phyloP scores from a whole-genome alignment of 2,888 invertebrate genomes.

The Volucella inflata region DNA sequence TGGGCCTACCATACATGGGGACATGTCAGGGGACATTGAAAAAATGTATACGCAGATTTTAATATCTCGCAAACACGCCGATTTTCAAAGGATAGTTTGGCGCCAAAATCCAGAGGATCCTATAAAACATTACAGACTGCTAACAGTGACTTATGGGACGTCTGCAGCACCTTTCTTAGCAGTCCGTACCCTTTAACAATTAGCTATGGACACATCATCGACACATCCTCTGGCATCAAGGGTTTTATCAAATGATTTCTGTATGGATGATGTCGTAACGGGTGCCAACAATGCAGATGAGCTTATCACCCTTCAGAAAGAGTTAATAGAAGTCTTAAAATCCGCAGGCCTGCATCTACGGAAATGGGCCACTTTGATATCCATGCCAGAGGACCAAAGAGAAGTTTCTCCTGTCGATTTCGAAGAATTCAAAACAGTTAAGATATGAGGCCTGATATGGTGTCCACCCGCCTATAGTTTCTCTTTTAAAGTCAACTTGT shows the following conservation, averaged over 20 bases:
- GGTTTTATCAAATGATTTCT: conserved; percentile 70
- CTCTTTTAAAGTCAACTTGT: conserved; percentile 20
- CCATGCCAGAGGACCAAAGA: conserved; percentile 16
- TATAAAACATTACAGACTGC: too few species aligned
- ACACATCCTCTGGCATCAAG: conserved; percentile 59
- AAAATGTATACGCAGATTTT: too few species aligned
- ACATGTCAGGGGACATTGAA: too few species aligned
- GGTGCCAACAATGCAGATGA: conserved; percentile 45
- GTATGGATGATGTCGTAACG: conserved; percentile 76
- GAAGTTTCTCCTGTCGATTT: conserved; percentile 29
- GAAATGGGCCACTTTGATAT: conserved; percentile 23
- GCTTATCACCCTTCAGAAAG: conserved; percentile 5
- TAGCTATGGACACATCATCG: conserved; percentile 64
- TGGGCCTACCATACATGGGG: conserved; percentile 54
- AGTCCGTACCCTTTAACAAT: conserved; percentile 57
- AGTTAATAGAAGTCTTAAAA: conserved; percentile 20
- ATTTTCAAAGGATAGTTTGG: too few species aligned
- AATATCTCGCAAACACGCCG: too few species aligned
- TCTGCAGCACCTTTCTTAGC: conserved; percentile 61
- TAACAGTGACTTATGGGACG: conserved; percentile 68
- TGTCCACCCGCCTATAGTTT: conserved; percentile 51
- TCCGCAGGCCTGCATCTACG: conserved; percentile 6
- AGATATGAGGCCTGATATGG: conserved; percentile 68
- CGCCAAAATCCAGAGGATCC: too few species aligned
- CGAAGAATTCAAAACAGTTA: conserved; percentile 25